Evolutionary conservation across 2,797 vertebrate genomes (phyloP).

Genomic region (Remorina albescens): DNA sequence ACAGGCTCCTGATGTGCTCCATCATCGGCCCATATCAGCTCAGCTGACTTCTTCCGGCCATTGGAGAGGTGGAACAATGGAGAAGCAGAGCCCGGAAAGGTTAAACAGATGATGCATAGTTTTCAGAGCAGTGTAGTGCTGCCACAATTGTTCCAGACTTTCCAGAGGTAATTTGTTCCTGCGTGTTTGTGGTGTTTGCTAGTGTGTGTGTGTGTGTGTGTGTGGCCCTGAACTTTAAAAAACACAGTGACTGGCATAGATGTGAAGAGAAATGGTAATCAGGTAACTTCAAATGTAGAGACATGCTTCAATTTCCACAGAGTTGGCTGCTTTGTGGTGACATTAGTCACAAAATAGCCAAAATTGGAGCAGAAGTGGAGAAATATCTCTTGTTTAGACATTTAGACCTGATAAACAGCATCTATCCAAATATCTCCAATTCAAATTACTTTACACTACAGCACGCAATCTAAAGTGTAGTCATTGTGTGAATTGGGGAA

Average conservation of each 20-base stretch:
- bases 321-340: not conserved
- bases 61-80: conserved; percentile 74
- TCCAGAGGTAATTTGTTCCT: conserved; percentile 44
- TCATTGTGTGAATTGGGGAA: not conserved
- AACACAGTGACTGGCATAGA: conserved; percentile 26
- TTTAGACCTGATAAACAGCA: not conserved
- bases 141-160: conserved; percentile 65
- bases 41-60: conserved; percentile 67
- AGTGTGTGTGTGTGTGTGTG: conserved; percentile 23
- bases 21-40: conserved; percentile 49
- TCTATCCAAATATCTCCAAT: not conserved
- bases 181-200: conserved; percentile 46
- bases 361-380: not conserved
- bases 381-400: not conserved
- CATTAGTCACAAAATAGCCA: not conserved
- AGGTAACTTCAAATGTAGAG: not conserved
- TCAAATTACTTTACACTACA: not conserved
- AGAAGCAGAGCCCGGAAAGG: conserved; percentile 56
- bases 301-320: not conserved
- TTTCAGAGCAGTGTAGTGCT: conserved; percentile 40
- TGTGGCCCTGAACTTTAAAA: conserved; percentile 8
- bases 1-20: conserved; percentile 38
- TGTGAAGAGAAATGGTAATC: not conserved
- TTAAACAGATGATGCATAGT: conserved; percentile 50
- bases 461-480: not conserved